A percentile compares a stretch with the other conserved stretches of the same genome.
Conservation (phyloP, 2,113 vertebrate genomes). For the Cheirogaleus medius region DNA sequence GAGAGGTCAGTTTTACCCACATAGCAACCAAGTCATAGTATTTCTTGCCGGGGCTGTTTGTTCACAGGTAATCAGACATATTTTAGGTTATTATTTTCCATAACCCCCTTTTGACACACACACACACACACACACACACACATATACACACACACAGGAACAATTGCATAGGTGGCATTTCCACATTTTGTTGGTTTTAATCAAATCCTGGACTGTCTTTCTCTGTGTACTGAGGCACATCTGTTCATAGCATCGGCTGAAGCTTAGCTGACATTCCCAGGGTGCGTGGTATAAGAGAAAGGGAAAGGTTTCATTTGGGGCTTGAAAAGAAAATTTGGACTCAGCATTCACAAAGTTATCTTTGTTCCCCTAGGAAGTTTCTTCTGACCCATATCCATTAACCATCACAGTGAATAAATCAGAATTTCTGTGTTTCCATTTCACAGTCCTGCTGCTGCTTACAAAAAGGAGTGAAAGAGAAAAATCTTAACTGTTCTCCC, state of each 20-base stretch:
- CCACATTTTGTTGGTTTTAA: not conserved
- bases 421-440: conserved; percentile 58
- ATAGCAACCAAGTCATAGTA: not conserved
- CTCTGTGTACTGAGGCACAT: not conserved
- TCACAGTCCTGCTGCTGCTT: not conserved
- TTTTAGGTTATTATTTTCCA: conserved; percentile 14
- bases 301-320: not conserved
- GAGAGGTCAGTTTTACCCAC: not conserved
- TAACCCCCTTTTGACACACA: not conserved
- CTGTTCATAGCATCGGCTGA: conserved; percentile 4
- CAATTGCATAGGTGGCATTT: not conserved
- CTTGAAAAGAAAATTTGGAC: conserved; percentile 56
- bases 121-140: not conserved
- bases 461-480: not conserved
- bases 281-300: conserved; percentile 2
- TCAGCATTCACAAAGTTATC: conserved; percentile 12
- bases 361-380: conserved; percentile 60
- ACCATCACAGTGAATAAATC: conserved; percentile 68
- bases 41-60: not conserved
- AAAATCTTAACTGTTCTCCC: conserved; percentile 60
- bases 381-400: conserved; percentile 60
- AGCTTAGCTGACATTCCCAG: not conserved
- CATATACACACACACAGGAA: not conserved
- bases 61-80: not conserved
- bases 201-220: not conserved